Percentiles rank a stretch among this genome's conserved stretches.
Conservation (phyloP, 2,797 vertebrate genomes). For the Benthosema pterotum region DNA sequence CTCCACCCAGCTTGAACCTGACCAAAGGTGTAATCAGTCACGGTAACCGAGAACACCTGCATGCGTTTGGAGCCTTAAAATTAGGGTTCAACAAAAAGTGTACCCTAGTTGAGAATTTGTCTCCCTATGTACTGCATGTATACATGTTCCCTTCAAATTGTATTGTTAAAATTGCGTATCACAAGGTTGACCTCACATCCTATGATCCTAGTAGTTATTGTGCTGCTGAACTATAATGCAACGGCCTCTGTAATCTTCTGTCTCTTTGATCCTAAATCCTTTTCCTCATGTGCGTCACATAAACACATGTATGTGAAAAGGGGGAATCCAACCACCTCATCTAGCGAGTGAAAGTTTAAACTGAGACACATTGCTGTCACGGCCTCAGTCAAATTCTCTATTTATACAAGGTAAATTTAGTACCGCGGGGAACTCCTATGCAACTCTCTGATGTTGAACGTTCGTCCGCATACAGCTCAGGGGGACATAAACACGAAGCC, state of each 20-base stretch:
- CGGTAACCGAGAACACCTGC: too few species aligned
- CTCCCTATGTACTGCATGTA: too few species aligned
- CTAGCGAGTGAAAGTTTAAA: conserved; percentile 16
- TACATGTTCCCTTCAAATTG: not conserved
- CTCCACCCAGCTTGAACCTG: too few species aligned
- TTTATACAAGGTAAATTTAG: conserved; percentile 21
- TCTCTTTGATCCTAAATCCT: conserved; percentile 7
- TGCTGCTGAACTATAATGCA: conserved; percentile 6
- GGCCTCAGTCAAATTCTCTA: conserved; percentile 6
- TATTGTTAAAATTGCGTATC: not conserved
- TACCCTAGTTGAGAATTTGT: too few species aligned
- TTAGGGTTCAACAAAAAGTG: too few species aligned
- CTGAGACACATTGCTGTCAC: conserved; percentile 10
- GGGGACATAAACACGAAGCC: conserved; percentile 32
- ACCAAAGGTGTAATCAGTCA: too few species aligned
- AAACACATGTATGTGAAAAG: conserved; percentile 7
- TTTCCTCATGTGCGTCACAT: conserved; percentile 5
- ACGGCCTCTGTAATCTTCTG: conserved; percentile 2
- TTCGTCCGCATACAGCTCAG: conserved; percentile 43
- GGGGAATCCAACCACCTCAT: conserved; percentile 21
- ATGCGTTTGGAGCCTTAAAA: too few species aligned
- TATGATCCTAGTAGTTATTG: not conserved
- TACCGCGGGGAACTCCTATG: conserved; percentile 30
- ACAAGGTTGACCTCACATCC: not conserved
- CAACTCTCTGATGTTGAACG: conserved; percentile 20